Evolutionary conservation across 2,797 vertebrate genomes (phyloP), one percentile per base, ranked within the genome.

Genomic region (Sebastes miniatus): DNA sequence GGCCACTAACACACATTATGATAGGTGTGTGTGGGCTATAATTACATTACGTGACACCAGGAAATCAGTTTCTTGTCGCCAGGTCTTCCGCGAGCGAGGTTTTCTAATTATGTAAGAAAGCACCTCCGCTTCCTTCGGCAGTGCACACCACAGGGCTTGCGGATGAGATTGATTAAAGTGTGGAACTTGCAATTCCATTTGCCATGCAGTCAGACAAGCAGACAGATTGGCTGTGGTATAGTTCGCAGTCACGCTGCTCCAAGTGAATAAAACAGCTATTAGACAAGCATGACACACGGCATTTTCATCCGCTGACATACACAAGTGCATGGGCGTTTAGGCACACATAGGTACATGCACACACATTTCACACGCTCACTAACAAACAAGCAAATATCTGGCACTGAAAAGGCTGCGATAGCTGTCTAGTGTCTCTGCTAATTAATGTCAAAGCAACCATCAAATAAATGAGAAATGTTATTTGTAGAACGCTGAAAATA

Each of bases 61-160:
- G 86, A 94, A 93, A 93, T 93, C 90, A 89, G 80, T 85, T 90
- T 89, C 81, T 90, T 91, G 88, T 92, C 78, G 29, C 69, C 73
- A 75, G 83, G 83, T 89, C 84, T 87, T 90, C 83, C 52, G 69
- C 83, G 78, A 88, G 88, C 47, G n/a, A 79, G 80, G 61, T 72
- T 91, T 89, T 91, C 70, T 90, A 92, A 94, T 94, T 91, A 93
- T 91, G 77, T 83, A 79, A 79, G 83, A 82, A 77, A 81, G 81
- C 83, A 90, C 89, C 85, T 90, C 77, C 14, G 6, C 58, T 84
- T 88, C 79, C 85, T 78, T 83, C 25, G 4, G 43, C 63, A 58
- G 73, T 67, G 80, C 81, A 82, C 89, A 82, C 85, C 86, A 83
- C 91, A 75, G 88, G 85, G 77, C 76, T 84, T 10, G 58, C 27